These are phyloP conservation scores for Aegotheles bennettii DNA, from an alignment of 2,113 vertebrate species.

Conservation along the genomic window DNA sequence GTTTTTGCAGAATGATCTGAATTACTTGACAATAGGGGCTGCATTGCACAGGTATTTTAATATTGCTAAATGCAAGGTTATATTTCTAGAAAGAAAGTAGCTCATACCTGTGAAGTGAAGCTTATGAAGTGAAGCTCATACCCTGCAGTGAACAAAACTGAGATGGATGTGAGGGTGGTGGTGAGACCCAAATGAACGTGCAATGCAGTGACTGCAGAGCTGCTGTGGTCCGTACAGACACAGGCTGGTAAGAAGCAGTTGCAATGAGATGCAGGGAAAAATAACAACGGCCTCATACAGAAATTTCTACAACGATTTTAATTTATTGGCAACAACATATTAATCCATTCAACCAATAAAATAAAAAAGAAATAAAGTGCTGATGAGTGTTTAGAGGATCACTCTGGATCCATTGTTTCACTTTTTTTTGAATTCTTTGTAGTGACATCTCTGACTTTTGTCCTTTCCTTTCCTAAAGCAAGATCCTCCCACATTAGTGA, in stretches of 20 bases:
- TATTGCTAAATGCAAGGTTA: background rate
- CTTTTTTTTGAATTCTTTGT: background rate
- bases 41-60: background rate
- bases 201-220: background rate
- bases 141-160: background rate
- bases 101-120: background rate
- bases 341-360: background rate
- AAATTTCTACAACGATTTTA: background rate
- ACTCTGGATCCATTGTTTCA: background rate
- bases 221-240: fast-evolving
- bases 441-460: background rate
- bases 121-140: too few relatives aligned
- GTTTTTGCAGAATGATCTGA: background rate
- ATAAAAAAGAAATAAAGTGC: background rate
- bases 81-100: background rate
- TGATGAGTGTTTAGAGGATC: background rate
- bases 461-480: background rate
- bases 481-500: background rate
- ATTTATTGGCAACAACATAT: background rate
- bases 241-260: background rate
- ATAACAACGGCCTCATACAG: fast-evolving
- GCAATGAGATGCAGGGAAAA: background rate
- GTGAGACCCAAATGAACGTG: background rate
- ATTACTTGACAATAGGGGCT: background rate
- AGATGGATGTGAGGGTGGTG: background rate